Evolutionary conservation across 2,888 invertebrate species (phyloP).

Genomic region (Eucera pruinosa): DNA sequence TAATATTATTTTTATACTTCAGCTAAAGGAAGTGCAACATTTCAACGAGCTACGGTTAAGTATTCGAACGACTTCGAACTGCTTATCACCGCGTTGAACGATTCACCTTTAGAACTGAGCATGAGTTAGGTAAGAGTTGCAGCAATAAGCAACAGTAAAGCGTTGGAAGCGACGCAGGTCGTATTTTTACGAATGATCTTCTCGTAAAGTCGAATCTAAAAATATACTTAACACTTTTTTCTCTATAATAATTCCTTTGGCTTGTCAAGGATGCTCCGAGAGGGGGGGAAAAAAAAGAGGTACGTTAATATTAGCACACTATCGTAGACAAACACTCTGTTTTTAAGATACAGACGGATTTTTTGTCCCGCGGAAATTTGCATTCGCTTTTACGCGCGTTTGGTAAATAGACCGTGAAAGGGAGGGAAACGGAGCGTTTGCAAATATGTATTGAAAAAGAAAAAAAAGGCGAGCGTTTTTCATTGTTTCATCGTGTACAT

Average conservation of each 20-base stretch:
- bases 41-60: too few relatives aligned
- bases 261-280: not conserved
- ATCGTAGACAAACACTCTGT: slow-evolving; percentile 17
- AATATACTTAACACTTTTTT: not conserved
- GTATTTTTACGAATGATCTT: slow-evolving; percentile 5
- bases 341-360: slow-evolving; percentile 22
- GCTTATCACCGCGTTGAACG: too few relatives aligned
- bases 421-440: slow-evolving; percentile 21
- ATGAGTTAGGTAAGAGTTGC: not conserved
- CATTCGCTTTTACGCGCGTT: slow-evolving; percentile 18
- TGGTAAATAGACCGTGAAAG: slow-evolving; percentile 27
- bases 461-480: slow-evolving; percentile 4
- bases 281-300: not conserved
- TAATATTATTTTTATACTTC: too few relatives aligned
- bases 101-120: not conserved
- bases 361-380: slow-evolving; percentile 20
- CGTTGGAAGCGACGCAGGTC: too few relatives aligned
- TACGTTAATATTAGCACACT: slow-evolving; percentile 13
- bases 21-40: too few relatives aligned
- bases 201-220: not conserved
- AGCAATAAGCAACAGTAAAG: not conserved
- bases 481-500: slow-evolving; percentile 13
- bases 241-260: too few relatives aligned
- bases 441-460: slow-evolving; percentile 30
- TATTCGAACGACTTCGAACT: too few relatives aligned